Base-by-base conservation (phyloP, 2,888 invertebrate genomes). In the Listrodromus nycthemerus region DNA sequence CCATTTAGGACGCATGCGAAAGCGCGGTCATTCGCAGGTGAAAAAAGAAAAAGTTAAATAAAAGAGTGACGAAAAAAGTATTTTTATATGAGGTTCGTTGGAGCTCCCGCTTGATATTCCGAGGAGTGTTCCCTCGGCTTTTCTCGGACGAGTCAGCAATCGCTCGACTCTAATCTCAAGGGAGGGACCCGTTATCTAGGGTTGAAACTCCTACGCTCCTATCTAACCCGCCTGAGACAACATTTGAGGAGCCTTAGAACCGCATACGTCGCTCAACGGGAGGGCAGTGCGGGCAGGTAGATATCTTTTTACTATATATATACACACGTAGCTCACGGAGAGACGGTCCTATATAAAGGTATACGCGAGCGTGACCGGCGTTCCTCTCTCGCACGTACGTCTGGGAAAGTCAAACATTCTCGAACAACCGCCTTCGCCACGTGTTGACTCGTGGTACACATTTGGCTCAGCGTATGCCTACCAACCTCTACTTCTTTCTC, bases 401-500 rank as follows among this genome's bases (percentile, higher is more conserved):
- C 92, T 93, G 93, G 93, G 93, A 93, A 93, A 93, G 92, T 93
- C 90, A 93, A 93, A 93, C 92, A 93, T 88, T 91, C 90, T 90
- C 89, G 90, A 91, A 91, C 89, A 91, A 90, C 88, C 88, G 86
- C 88, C 82, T 80, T 89, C 89, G 87, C 90, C 89, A 86, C 91
- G 90, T 92, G 92, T 92, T 93, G 90, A 91, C 92, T 90, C 89
- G 88, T 83, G 88, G 91, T 91, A 92, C 88, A 92, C 91, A 92
- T 91, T 91, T 90, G 87, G 88, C 67, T 82, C 89, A 88, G 87
- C 82, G 87, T 87, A 89, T 73, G 24, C 67, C 70, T 71, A 85
- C 75, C 50, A 69, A 82, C 63, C 69, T 66, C 50, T 45, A 67
- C 88, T 89, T 81, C 75, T 74, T 70, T 80, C 71, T 58, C 69